Evolutionary conservation across 2,113 vertebrate species (phyloP).

Genomic region (Centrocercus urophasianus): DNA sequence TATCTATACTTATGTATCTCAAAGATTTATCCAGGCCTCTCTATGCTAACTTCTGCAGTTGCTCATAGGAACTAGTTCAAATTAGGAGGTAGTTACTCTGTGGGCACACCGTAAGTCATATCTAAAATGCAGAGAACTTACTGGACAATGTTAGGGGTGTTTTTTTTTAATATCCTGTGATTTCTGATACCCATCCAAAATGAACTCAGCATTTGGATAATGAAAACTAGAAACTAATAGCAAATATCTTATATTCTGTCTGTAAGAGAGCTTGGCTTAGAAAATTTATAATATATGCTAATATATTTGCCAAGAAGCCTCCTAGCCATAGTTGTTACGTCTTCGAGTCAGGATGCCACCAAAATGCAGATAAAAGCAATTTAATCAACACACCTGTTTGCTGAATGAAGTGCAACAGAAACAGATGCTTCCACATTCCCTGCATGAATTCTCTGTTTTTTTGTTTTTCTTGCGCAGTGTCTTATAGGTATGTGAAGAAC

Average conservation of each 20-base stretch:
- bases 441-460: not conserved
- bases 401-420: not conserved
- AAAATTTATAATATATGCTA: not conserved
- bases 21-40: not conserved
- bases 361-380: conserved; percentile 21
- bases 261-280: not conserved
- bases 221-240: not conserved
- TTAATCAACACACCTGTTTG: not conserved
- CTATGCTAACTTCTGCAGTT: not conserved
- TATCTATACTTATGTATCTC: not conserved
- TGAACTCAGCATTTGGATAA: not conserved
- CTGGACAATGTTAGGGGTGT: not conserved
- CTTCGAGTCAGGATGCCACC: not conserved
- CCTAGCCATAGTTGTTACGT: not conserved
- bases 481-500: not conserved
- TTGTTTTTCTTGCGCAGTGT: not conserved
- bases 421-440: not conserved
- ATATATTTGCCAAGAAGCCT: not conserved
- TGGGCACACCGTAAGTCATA: not conserved
- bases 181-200: not conserved
- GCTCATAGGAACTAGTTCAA: not conserved
- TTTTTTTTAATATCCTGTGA: not conserved
- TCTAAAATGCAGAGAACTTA: not conserved
- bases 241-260: not conserved
- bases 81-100: not conserved